phyloP scores from a whole-genome alignment of 2,888 invertebrate genomes.

The Dryadula phaetusa region DNA sequence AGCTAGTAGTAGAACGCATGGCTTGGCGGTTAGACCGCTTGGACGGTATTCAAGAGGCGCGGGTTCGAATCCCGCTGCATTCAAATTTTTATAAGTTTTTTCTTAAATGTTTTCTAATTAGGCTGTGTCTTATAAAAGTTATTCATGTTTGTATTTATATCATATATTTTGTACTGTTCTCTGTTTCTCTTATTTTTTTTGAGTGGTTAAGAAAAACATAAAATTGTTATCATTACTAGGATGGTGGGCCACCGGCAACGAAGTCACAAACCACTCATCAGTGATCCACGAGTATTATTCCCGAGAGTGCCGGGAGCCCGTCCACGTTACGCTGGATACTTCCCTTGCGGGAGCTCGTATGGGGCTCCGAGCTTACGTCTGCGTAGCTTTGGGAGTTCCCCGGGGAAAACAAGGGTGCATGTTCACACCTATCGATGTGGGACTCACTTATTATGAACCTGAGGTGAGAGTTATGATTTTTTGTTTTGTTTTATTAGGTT shows the following conservation, averaged over 20 bases:
- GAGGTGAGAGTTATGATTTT: slow-evolving; percentile 83
- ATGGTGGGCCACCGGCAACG: slow-evolving; percentile 99
- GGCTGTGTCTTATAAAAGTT: too few relatives aligned
- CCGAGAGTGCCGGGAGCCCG: slow-evolving; percentile 96
- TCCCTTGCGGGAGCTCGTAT: slow-evolving; percentile 93
- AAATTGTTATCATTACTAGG: too few relatives aligned
- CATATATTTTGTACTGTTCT: too few relatives aligned
- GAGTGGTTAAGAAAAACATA: too few relatives aligned
- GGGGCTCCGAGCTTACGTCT: slow-evolving; percentile 97
- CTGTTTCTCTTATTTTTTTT: too few relatives aligned
- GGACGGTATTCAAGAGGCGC: too few relatives aligned
- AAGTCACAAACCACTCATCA: slow-evolving; percentile 98
- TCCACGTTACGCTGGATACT: slow-evolving; percentile 98
- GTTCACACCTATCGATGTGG: slow-evolving; percentile 98
- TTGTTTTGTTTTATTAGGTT: background rate
- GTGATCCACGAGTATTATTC: slow-evolving; percentile 99
- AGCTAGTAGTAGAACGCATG: too few relatives aligned
- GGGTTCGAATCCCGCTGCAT: too few relatives aligned
- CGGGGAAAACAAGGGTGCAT: slow-evolving; percentile 96
- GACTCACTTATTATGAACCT: slow-evolving; percentile 95
- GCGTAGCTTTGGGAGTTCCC: slow-evolving; percentile 97
- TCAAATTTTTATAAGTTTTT: too few relatives aligned
- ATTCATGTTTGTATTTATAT: too few relatives aligned
- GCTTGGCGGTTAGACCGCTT: too few relatives aligned
- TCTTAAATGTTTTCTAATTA: too few relatives aligned